Evolutionary conservation across 2,113 vertebrate species (phyloP).

Genomic region (Datnioides undecimradiatus): DNA sequence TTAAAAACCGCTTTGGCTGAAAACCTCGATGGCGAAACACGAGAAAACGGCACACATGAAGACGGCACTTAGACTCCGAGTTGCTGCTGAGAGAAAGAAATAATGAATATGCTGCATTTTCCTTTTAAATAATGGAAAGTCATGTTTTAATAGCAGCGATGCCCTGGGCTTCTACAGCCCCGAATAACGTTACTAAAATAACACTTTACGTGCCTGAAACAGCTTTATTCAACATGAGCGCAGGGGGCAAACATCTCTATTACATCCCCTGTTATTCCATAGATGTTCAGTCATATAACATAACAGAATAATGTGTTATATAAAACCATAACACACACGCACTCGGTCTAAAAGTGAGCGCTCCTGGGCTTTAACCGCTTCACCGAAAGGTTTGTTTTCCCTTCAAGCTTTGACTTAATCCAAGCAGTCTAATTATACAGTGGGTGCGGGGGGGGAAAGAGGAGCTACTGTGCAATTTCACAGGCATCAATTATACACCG

Average conservation of each 20-base stretch:
- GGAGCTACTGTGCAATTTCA: constrained; percentile 54
- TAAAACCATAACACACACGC: too few species aligned
- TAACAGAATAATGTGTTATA: too few species aligned
- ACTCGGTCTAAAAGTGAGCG: too few species aligned
- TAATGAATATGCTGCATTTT: background rate
- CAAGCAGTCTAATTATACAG: constrained; percentile 50
- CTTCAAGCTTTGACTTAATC: constrained; percentile 21
- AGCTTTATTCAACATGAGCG: background rate
- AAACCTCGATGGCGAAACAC: background rate
- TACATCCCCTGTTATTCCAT: background rate
- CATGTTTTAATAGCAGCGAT: background rate
- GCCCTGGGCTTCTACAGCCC: background rate
- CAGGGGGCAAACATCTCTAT: background rate
- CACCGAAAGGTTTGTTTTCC: constrained; percentile 50
- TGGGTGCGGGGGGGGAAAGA: constrained; percentile 18
- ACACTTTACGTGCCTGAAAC: background rate
- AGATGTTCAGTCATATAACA: background rate
- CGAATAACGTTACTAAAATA: background rate
- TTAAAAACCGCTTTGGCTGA: background rate
- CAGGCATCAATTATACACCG: constrained; percentile 45
- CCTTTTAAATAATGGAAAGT: background rate
- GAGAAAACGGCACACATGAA: background rate
- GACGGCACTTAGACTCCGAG: background rate
- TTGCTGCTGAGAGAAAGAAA: background rate
- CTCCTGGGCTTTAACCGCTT: constrained; percentile 16